A percentile compares a stretch with the other conserved stretches of the same genome.
phyloP scores from a whole-genome alignment of 2,113 vertebrate species.

The Rhizomys pruinosus region DNA sequence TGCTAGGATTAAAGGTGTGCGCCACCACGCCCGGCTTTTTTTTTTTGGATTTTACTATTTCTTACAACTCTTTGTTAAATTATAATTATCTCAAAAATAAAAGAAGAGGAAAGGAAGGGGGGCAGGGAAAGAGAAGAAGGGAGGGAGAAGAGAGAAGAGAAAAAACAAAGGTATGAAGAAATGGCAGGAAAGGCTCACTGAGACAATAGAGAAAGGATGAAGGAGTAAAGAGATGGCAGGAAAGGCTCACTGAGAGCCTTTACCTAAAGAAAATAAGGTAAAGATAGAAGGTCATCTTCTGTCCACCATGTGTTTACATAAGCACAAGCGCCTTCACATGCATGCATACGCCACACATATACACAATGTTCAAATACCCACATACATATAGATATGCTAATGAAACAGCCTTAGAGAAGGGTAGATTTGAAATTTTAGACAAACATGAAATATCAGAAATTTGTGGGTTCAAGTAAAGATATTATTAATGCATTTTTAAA shows the following conservation, averaged over 20 bases:
- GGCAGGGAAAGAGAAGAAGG: too few relatives aligned
- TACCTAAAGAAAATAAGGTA: background rate
- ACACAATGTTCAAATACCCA: background rate
- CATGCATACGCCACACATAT: background rate
- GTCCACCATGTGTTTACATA: too few relatives aligned
- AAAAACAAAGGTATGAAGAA: background rate
- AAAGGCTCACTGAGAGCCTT: too few relatives aligned
- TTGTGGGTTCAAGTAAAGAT: background rate
- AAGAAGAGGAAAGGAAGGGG: background rate
- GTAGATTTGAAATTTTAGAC: background rate
- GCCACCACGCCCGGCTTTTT: too few relatives aligned
- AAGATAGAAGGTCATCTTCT: background rate
- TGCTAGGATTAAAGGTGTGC: too few relatives aligned
- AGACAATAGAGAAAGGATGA: too few relatives aligned
- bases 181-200: background rate
- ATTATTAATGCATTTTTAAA: background rate
- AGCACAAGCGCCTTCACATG: background rate
- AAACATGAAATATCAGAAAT: constrained; percentile 29
- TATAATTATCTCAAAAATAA: constrained; percentile 46
- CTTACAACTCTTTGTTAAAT: background rate
- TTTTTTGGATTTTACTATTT: constrained; percentile 15
- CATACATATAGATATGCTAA: background rate
- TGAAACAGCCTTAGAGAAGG: background rate
- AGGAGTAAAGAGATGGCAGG: background rate
- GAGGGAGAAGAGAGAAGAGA: too few relatives aligned